Base-by-base conservation (phyloP, 2,113 vertebrate species). In the Caloenas nicobarica region DNA sequence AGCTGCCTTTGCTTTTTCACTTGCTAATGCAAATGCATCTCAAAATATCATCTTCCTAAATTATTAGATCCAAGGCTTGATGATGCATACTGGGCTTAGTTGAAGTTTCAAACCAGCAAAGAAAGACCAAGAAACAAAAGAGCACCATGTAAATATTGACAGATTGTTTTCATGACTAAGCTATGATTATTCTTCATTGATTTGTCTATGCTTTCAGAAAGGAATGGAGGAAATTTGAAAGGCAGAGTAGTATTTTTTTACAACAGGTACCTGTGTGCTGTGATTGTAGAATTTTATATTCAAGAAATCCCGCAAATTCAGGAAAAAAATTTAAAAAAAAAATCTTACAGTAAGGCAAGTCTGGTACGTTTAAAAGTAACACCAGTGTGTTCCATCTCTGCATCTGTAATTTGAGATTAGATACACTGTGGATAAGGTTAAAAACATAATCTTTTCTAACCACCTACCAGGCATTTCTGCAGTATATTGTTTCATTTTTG, bases 121-220 rank as follows among this genome's bases (percentile, higher is more conserved):
- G 72, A 62, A 81, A 71, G 77, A 81, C 44, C 48, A 84, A 71
- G 85, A 86, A 86, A 81, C 3, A 5, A 88, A 81, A 86, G 64
- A 89, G 40, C 62, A 53, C 56, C 46, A 46, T 78, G 72, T 83
- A 94, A 93, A 93, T 95, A 90, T 65, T 78, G 72, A 81, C 82
- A 94, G 65, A 74, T 80, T 92, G 71, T 66, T 95, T 95, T 94
- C 80, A 86, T 86, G 82, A 94, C 64, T 90, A 86, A 80, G 48
- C 68, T 88, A 11, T 93, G 51, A 89, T 91, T 71, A 56, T 83
- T 73, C 76, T 90, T 81, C 11, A 22, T 77, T 95, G 88, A 93
- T 94, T 95, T 94, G 85, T 81, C 58, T 94, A 2, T 70, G 68
- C 50, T 89, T 96, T 92, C 95, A 84, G 82, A 94, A 93, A 90